These are phyloP conservation scores for Nudaria mundana DNA, from an alignment of 2,888 invertebrate species.

Conservation along the genomic window DNA sequence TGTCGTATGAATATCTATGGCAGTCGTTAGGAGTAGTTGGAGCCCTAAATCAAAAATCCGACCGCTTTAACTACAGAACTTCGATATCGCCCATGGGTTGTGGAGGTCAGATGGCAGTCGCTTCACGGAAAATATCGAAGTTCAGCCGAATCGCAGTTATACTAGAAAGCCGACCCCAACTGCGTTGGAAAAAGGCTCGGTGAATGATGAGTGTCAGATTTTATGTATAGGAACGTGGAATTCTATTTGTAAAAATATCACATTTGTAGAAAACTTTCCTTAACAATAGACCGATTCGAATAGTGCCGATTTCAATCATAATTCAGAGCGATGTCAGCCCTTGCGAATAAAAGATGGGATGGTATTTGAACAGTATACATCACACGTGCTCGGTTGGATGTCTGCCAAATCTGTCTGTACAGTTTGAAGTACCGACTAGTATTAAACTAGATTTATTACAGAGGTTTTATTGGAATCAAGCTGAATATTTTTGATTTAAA, in stretches of 20 bases:
- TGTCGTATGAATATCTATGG: no score
- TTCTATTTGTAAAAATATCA: conserved; percentile 23
- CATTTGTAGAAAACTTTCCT: conserved; percentile 21
- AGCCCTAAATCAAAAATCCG: no score
- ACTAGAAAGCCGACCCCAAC: no score
- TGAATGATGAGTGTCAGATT: no score
- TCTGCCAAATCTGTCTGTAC: conserved; percentile 49
- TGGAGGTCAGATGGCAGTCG: no score
- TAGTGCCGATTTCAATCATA: conserved; percentile 36
- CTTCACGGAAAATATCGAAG: no score
- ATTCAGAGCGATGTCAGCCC: conserved; percentile 41
- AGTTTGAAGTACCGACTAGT: conserved; percentile 50
- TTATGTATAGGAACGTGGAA: no score
- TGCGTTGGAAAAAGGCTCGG: no score
- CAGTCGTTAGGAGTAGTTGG: no score
- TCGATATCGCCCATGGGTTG: no score
- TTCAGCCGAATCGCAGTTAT: no score
- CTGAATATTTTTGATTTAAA: not conserved
- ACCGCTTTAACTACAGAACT: no score
- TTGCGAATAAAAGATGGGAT: conserved; percentile 32
- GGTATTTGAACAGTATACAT: conserved; percentile 26
- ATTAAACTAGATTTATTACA: conserved; percentile 54
- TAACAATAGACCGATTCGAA: conserved; percentile 30
- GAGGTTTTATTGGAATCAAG: conserved; percentile 43
- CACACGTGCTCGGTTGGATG: conserved; percentile 34